Evolutionary conservation across 1,140 invertebrate genomes (phyloP), one percentile per base, ranked within the genome.

Genomic region (Dendroctonus ponderosae): DNA sequence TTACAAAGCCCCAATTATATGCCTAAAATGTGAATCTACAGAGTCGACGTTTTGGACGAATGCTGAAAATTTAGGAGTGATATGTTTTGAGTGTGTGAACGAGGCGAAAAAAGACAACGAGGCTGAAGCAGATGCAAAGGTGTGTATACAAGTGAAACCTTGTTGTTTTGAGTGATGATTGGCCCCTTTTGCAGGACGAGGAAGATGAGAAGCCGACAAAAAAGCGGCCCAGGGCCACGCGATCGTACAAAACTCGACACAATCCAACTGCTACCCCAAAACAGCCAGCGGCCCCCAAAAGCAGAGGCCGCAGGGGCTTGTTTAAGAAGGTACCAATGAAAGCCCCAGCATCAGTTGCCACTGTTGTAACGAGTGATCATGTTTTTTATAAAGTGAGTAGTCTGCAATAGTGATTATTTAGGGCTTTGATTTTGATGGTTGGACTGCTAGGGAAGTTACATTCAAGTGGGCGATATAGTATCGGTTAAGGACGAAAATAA

Each of bases 381-480:
- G 83, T 95, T 7, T 95, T 92, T 80, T 89, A 90, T 79, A 91
- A 93, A 81, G 89, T 73, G 71, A 74, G 43, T 49, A 52, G 41
- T 9, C 6, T 8, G 8, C 2, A 52, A 15, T 12, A 43, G 12
- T 41, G 7, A 42, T 12, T 38, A 39, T 48, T 26, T 37, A 58
- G 38, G 44, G 37, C 40, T 49, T 26, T 15, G 42, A 3, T 6
- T 9, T 46, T 51, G 43, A 38, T 42, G n/a, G 5, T n/a, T 9
- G 12, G 26, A 43, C 7, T 43, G n/a, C 26, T 4, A 89, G 83
- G 92, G 91, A 14, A 86, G 83, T 68, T 95, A 94, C 79, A 91
- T 90, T 80, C 92, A 95, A 85, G 82, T 92, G 44, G 94, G 94
- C 6, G 94, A 97, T 77, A 91, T 97, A 75, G 93, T 96, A 0